Base-by-base conservation (phyloP, 2,113 vertebrate species). In the Rhea americana region DNA sequence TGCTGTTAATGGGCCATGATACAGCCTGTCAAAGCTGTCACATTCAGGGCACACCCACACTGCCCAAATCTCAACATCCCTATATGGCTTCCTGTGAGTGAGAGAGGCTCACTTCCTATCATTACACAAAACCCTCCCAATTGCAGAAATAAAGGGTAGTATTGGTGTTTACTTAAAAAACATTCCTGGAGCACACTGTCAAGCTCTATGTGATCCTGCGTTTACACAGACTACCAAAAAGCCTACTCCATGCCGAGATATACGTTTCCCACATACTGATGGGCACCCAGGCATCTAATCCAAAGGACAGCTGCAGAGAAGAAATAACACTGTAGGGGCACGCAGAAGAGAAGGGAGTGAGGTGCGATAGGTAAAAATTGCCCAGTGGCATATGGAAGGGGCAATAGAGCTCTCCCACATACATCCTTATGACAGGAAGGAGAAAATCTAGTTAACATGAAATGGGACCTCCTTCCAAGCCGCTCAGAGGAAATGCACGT, bases 1-100 rank as follows among this genome's bases (percentile, higher is more conserved):
- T 7, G 12, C 1, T 24, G 56, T 66, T 47, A 66, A 0, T 0
- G 39, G 21, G 63, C 30, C 47, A 48, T 5, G 7, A 13, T 1
- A 8, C 5, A 37, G 5, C 14, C 51, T 70, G 78, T 4, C 0
- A 5, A 28, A 70, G 19, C 13, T 4, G 4, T 51, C 56, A 14
- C 22, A 17, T 2, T 5, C 63, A 26, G 45, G n/a, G 30, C 37
- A 68, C 62, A 74, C 11, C 63, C 47, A 24, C 2, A 2, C 32
- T 14, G 7, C 51, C 35, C 55, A 50, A 55, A 55, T 28, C 50
- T 63, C 50, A 37, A 9, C 43, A 5, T 0, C 68, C 16, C 51
- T 75, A 6, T 30, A 41, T 3, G 2, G 1, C 11, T 59, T 63
- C 35, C 21, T 56, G 55, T 55, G 41, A 26, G 5, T n/a, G 30